phyloP scores from a whole-genome alignment of 1,140 invertebrate genomes.

The Harlomillsia oculata region DNA sequence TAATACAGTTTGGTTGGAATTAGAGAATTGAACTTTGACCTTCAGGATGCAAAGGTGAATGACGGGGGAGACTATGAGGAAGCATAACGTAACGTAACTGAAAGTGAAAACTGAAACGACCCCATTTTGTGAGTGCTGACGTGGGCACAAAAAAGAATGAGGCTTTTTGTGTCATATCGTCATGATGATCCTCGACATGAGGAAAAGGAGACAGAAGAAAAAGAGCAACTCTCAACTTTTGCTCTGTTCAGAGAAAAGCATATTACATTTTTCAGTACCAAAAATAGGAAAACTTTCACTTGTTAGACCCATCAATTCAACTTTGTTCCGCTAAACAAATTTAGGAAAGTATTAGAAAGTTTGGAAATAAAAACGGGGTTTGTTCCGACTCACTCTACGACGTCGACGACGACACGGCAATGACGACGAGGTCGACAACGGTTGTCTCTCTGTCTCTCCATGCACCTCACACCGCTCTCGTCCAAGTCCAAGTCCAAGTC shows the following conservation, averaged over 20 bases:
- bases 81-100: no score
- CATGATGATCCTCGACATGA: no score
- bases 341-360: conserved; percentile 24
- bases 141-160: background rate
- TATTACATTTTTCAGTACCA: conserved; percentile 5
- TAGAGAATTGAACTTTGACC: no score
- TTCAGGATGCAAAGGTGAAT: no score
- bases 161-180: background rate
- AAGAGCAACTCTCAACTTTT: background rate
- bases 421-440: background rate
- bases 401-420: conserved; percentile 4
- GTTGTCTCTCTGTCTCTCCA: background rate
- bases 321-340: conserved; percentile 29
- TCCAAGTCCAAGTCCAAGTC: no score
- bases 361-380: conserved; percentile 29
- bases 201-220: background rate
- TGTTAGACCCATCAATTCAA: conserved; percentile 28
- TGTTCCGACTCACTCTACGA: no score
- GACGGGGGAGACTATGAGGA: no score
- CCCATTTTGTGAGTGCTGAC: no score
- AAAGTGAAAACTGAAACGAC: no score
- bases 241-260: conserved; percentile 1
- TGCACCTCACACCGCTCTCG: no score
- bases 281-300: conserved; percentile 19
- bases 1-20: no score